A percentile compares a stretch with the other conserved stretches of the same genome.
These are phyloP conservation scores for Gavialis gangeticus DNA, from an alignment of 2,113 vertebrate species.

Conservation along the genomic window DNA sequence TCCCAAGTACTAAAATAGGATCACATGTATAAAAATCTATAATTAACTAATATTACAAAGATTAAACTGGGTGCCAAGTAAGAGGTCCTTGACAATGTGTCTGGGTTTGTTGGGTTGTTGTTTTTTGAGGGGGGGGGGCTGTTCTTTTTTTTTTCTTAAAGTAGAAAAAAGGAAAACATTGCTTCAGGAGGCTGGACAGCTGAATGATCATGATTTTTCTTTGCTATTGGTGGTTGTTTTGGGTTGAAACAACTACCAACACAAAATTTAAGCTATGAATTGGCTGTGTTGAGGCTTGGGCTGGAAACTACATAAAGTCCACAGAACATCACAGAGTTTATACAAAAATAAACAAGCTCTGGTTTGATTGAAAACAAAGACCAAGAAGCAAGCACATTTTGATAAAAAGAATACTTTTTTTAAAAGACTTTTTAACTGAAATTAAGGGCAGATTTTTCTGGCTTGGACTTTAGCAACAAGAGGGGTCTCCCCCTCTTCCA, in stretches of 20 bases:
- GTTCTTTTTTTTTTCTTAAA: background rate
- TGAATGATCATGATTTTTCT: background rate
- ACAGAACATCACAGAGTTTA: background rate
- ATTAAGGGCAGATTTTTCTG: too few species aligned
- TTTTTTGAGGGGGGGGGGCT: too few species aligned
- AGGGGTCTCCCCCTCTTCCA: too few species aligned
- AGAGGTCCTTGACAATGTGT: background rate
- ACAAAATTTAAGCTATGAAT: background rate
- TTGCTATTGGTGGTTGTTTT: background rate
- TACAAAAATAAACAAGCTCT: background rate
- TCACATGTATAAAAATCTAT: background rate
- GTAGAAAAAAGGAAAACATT: background rate
- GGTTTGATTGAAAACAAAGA: background rate
- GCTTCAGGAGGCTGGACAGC: background rate
- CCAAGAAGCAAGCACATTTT: too few species aligned
- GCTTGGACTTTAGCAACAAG: too few species aligned
- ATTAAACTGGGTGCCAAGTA: background rate
- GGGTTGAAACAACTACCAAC: background rate
- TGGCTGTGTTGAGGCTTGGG: fast-evolving
- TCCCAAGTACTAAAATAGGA: background rate
- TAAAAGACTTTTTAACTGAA: too few species aligned
- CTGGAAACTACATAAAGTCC: background rate
- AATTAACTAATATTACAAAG: background rate
- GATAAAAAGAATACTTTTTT: too few species aligned
- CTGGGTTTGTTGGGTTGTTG: background rate